A percentile compares a stretch with the other conserved stretches of the same genome.
These are phyloP conservation scores for Himalopsyche kuldschensis DNA, from an alignment of 2,888 invertebrate genomes.

Conservation along the genomic window DNA sequence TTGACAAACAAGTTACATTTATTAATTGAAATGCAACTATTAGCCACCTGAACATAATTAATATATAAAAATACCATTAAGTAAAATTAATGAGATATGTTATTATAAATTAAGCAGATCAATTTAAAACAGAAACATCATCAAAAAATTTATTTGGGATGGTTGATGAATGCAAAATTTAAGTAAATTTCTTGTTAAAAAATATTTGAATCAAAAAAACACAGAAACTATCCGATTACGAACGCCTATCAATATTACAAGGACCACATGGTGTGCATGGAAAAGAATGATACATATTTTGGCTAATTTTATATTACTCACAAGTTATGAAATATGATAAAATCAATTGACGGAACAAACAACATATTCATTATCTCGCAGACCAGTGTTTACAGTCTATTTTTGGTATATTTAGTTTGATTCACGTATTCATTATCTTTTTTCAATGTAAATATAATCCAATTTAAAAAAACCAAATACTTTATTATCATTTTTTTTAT, in stretches of 20 bases:
- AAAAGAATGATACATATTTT: background rate
- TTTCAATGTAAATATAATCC: too few relatives aligned
- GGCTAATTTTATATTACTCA: too few relatives aligned
- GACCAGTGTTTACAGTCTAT: too few relatives aligned
- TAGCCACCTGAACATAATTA: background rate
- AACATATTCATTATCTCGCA: too few relatives aligned
- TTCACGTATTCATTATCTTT: too few relatives aligned
- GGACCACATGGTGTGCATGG: background rate
- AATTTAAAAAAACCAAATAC: too few relatives aligned
- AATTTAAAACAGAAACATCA: background rate
- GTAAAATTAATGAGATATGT: background rate
- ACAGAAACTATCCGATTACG: background rate
- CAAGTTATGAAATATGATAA: too few relatives aligned
- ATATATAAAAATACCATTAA: background rate
- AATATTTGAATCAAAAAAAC: background rate
- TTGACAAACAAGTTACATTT: too few relatives aligned
- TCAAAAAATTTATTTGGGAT: background rate
- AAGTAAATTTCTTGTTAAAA: background rate
- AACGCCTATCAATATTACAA: background rate
- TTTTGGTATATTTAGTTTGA: too few relatives aligned
- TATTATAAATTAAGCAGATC: background rate
- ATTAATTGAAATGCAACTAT: too few relatives aligned
- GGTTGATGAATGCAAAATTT: background rate
- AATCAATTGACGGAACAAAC: too few relatives aligned
- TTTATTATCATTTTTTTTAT: too few relatives aligned